A percentile compares a stretch with the other conserved stretches of the same genome.
Evolutionary conservation across 1,140 invertebrate species (phyloP).

Genomic region (Tenebrio molitor): DNA sequence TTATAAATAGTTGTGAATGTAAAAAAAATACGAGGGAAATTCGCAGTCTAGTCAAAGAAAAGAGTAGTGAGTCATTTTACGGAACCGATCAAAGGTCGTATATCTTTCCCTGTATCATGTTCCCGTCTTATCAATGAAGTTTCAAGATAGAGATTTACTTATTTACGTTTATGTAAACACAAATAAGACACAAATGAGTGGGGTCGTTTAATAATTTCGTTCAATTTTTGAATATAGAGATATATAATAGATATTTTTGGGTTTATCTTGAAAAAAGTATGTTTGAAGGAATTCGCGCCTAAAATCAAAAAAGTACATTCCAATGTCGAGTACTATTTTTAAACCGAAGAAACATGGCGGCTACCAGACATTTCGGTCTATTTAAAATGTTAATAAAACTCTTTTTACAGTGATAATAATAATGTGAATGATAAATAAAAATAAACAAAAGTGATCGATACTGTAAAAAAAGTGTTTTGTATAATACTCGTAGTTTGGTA

Average conservation of each 20-base stretch:
- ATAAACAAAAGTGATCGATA: conserved; percentile 32
- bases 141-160: too few relatives aligned
- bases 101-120: background rate
- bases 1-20: conserved; percentile 19
- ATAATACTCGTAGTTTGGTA: conserved; percentile 28
- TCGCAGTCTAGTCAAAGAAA: background rate
- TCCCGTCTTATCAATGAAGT: too few relatives aligned
- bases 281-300: conserved; percentile 41
- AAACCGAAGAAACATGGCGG: conserved; percentile 61
- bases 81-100: background rate
- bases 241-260: too few relatives aligned
- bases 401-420: conserved; percentile 44
- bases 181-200: too few relatives aligned
- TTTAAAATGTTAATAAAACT: conserved; percentile 51
- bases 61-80: background rate
- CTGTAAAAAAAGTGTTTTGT: conserved; percentile 42
- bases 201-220: too few relatives aligned
- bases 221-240: too few relatives aligned
- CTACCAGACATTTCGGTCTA: conserved; percentile 47
- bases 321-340: conserved; percentile 61
- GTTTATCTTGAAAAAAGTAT: background rate
- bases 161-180: too few relatives aligned
- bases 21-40: background rate
- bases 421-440: conserved; percentile 42
- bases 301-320: conserved; percentile 54